phyloP scores from a whole-genome alignment of 1,140 invertebrate species.

The Trichonephila inaurata region DNA sequence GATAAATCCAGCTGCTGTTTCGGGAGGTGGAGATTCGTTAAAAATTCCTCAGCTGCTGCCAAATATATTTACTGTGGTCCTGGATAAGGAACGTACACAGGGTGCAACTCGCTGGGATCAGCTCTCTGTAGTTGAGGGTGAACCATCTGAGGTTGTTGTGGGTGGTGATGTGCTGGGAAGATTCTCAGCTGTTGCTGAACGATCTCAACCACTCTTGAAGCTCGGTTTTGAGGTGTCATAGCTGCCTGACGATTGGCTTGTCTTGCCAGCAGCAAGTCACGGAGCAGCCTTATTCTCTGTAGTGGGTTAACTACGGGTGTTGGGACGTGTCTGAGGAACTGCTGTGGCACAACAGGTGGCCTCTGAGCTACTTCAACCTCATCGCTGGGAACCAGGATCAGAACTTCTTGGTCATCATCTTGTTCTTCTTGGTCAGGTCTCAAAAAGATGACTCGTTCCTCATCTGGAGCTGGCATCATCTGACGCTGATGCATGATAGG shows the following conservation, averaged over 20 bases:
- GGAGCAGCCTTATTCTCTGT: constrained; percentile 61
- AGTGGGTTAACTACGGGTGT: constrained; percentile 60
- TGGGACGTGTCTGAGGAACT: constrained; percentile 52
- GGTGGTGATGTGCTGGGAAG: constrained; percentile 68
- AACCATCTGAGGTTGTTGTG: constrained; percentile 3
- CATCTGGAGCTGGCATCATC: constrained; percentile 25
- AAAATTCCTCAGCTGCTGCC: constrained; percentile 1
- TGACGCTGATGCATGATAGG: constrained; percentile 26
- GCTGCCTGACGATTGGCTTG: constrained; percentile 56
- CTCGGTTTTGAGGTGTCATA: constrained; percentile 13
- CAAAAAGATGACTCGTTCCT: constrained; percentile 56
- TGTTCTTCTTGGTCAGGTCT: constrained; percentile 63
- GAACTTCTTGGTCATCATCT: constrained; percentile 72
- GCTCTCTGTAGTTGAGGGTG: constrained; percentile 62
- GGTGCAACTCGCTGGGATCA: constrained; percentile 70
- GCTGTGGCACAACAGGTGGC: constrained; percentile 51
- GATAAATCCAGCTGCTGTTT: constrained; percentile 7
- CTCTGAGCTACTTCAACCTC: constrained; percentile 62
- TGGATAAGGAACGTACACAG: constrained; percentile 70
- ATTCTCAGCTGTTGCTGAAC: constrained; percentile 72
- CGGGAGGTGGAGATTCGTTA: not conserved
- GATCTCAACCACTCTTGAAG: constrained; percentile 67
- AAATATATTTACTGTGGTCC: constrained; percentile 56
- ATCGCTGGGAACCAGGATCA: constrained; percentile 70
- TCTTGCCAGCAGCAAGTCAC: constrained; percentile 65